Evolutionary conservation across 2,113 vertebrate genomes (phyloP), one percentile per base, ranked within the genome.

Genomic region (Psophia crepitans): DNA sequence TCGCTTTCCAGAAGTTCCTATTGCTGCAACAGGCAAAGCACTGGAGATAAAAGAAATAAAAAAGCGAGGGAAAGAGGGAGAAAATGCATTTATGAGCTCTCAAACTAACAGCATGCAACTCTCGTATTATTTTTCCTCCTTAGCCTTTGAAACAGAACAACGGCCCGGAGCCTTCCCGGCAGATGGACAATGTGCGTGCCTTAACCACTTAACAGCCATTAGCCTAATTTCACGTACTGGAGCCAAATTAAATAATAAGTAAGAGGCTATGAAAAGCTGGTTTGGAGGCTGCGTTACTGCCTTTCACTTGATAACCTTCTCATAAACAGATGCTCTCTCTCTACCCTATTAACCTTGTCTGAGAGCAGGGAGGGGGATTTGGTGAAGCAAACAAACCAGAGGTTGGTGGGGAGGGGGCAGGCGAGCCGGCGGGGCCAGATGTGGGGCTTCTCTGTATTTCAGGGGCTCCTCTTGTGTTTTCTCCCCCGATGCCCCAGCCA

Each of bases 241-340:
- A 98, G 98, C 98, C 98, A 98, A 98, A 98, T 98, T 98, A 98
- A 98, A 98, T 98, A 98, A 97, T 98, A 98, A 98, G 97, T 96
- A 97, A 98, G 97, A 98, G 97, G 96, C 97, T 98, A 97, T 98
- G 97, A 98, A 98, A 98, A 98, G 96, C 98, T 98, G 97, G 93
- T 98, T 98, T 98, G 96, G 97, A 98, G 97, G 90, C 95, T 96
- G 44, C 33, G 43, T 96, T 97, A 86, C 97, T 97, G 97, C 97
- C 96, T 97, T 97, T 95, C 96, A 93, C 96, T 98, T 88, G 94
- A 98, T 93, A 97, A 97, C 96, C 96, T 96, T 95, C 96, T 97
- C 96, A 77, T 95, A 97, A 98, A 96, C 97, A 98, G 97, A 97
- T 98, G 98, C 93, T 98, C 84, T 90, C 96, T 97, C 96, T 98